These are phyloP conservation scores for Dermolepida albohirtum DNA, from an alignment of 2,888 invertebrate genomes.

Conservation along the genomic window DNA sequence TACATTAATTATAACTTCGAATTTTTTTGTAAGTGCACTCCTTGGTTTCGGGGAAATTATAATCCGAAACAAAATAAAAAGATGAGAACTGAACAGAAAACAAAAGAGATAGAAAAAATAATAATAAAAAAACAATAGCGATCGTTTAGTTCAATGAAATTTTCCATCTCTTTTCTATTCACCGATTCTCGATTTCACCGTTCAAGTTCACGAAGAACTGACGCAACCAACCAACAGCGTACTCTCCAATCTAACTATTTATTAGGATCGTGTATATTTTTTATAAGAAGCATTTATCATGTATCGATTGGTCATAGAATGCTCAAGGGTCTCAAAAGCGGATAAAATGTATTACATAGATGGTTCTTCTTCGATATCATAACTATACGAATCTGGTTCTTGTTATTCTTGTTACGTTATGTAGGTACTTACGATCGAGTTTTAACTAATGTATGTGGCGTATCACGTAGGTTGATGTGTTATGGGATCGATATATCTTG, in stretches of 20 bases:
- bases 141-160: slow-evolving; percentile 14
- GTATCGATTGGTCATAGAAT: slow-evolving; percentile 51
- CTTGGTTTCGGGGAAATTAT: slow-evolving; percentile 16
- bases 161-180: slow-evolving; percentile 49
- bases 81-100: slow-evolving; percentile 12
- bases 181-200: slow-evolving; percentile 46
- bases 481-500: slow-evolving; percentile 29
- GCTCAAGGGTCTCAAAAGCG: slow-evolving; percentile 49
- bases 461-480: slow-evolving; percentile 30
- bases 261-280: slow-evolving; percentile 60
- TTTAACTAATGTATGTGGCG: slow-evolving; percentile 24
- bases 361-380: too few species aligned
- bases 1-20: slow-evolving; percentile 19
- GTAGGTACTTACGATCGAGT: too few species aligned
- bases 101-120: slow-evolving; percentile 3
- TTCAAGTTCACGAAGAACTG: slow-evolving; percentile 54
- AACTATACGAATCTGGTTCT: too few species aligned
- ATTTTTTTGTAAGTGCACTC: slow-evolving; percentile 2
- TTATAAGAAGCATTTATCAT: slow-evolving; percentile 60
- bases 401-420: too few species aligned
- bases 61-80: slow-evolving; percentile 3
- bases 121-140: not conserved
- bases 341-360: slow-evolving; percentile 26
- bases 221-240: slow-evolving; percentile 44
- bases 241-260: slow-evolving; percentile 57